Evolutionary conservation across 1,140 invertebrate species (phyloP).

Genomic region (Habropoda laboriosa): DNA sequence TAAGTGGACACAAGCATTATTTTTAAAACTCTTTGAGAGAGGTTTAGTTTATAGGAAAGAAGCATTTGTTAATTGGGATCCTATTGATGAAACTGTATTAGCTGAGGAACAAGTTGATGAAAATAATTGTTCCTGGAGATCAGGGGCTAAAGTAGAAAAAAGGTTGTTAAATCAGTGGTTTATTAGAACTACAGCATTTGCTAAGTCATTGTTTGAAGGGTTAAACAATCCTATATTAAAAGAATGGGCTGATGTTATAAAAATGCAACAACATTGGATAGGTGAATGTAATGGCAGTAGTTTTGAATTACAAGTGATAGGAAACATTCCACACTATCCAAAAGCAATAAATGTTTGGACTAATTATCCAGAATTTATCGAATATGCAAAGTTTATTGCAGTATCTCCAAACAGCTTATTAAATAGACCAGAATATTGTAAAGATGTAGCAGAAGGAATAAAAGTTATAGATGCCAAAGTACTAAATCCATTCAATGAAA

Average conservation of each 20-base stretch:
- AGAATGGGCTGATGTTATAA: conserved; percentile 93
- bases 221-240: conserved; percentile 86
- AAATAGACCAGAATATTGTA: conserved; percentile 73
- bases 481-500: conserved; percentile 89
- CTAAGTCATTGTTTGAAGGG: conserved; percentile 88
- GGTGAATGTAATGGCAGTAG: conserved; percentile 93
- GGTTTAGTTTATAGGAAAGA: conserved; percentile 94
- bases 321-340: conserved; percentile 76
- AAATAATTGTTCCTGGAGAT: conserved; percentile 96
- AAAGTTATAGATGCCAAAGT: conserved; percentile 82
- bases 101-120: conserved; percentile 99
- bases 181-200: conserved; percentile 94
- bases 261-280: conserved; percentile 97
- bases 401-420: conserved; percentile 82
- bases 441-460: conserved; percentile 55
- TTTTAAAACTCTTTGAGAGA: conserved; percentile 93
- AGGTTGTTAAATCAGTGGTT: conserved; percentile 97
- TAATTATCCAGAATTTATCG: conserved; percentile 87
- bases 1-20: conserved; percentile 97
- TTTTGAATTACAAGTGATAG: conserved; percentile 87
- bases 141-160: conserved; percentile 97
- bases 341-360: conserved; percentile 89
- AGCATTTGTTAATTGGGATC: conserved; percentile 99
- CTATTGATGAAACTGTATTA: conserved; percentile 97
- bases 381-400: conserved; percentile 86